Base-by-base conservation (phyloP, 2,113 vertebrate species). In the Numida meleagris region DNA sequence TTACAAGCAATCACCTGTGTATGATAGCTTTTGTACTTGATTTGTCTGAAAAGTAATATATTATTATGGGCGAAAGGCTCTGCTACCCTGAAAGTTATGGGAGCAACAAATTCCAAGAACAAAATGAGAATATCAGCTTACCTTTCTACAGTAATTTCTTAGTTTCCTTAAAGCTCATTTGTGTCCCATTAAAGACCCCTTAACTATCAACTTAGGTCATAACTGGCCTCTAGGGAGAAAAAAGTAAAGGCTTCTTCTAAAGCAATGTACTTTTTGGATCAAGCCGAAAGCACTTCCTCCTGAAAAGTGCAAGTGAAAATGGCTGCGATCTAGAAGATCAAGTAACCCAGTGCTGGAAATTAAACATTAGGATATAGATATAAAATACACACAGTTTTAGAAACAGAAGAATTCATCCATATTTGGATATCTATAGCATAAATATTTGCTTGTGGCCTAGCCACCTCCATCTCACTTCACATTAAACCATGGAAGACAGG, bases 1-100 rank as follows among this genome's bases (percentile, higher is more conserved):
- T 88, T 89, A 77, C 1, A 11, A 2, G 71, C 98, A 98, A 57
- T 94, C 97, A 91, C 82, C 98, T 38, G 46, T 81, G 17, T 55
- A 89, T 95, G 98, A 86, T 98, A 97, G 6, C 95, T 95, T 66
- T 98, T 86, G 66, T 59, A 48, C 8, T 5, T 14, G 40, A 98
- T 93, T 25, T 36, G 34, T 90, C 98, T 98, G 82, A 63, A 96
- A 90, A 63, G 7, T 62, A 48, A 82, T 36, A 48, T 42, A 40
- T 48, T 24, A 42, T 57, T 6, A 23, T 68, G 25, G 7, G 7
- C 74, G 51, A 84, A 86, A 63, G 8, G 11, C 15, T 84, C 25
- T 80, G 29, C 10, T 86, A 25, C 14, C 7, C 21, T 48, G 40
- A 15, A 62, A 43, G 20, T 48, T 76, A 48, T 4, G 6, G n/a